Evolutionary conservation across 1,140 invertebrate genomes (phyloP).

Genomic region (Lanistes nyassanus): DNA sequence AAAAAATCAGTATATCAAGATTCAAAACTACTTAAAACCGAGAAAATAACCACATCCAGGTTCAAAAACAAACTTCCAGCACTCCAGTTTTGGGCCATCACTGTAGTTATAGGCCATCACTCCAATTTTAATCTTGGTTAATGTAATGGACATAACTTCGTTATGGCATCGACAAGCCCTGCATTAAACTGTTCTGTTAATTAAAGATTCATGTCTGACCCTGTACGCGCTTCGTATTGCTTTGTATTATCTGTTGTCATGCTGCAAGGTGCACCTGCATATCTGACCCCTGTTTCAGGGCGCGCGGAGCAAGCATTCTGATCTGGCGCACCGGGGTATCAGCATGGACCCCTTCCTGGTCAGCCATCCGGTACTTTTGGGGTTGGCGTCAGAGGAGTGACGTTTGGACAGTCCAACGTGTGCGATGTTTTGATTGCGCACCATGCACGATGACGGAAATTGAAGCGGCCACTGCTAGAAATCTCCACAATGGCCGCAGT

Average conservation of each 20-base stretch:
- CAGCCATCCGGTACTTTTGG: slow-evolving; percentile 8
- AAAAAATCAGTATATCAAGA: not conserved
- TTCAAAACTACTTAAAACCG: not conserved
- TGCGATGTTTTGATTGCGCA: too few species aligned
- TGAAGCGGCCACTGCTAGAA: too few species aligned
- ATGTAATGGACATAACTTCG: not conserved
- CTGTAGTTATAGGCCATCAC: not conserved
- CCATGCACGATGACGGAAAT: too few species aligned
- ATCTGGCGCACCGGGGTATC: not conserved
- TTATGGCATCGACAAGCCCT: not conserved
- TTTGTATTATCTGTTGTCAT: too few species aligned
- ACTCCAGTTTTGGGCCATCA: too few species aligned
- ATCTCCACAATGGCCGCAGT: too few species aligned
- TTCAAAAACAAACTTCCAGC: too few species aligned
- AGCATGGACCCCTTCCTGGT: slow-evolving; percentile 17
- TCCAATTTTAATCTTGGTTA: not conserved
- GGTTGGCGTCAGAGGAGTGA: not conserved
- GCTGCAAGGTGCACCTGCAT: too few species aligned
- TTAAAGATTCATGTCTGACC: not conserved
- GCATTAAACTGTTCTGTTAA: not conserved
- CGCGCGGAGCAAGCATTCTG: slow-evolving; percentile 10
- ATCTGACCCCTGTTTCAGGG: slow-evolving; percentile 11
- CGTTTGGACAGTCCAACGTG: too few species aligned
- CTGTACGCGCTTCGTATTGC: too few species aligned
- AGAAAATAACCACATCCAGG: too few species aligned